phyloP scores from a whole-genome alignment of 1,140 invertebrate species.

The Cheumatopsyche charites region DNA sequence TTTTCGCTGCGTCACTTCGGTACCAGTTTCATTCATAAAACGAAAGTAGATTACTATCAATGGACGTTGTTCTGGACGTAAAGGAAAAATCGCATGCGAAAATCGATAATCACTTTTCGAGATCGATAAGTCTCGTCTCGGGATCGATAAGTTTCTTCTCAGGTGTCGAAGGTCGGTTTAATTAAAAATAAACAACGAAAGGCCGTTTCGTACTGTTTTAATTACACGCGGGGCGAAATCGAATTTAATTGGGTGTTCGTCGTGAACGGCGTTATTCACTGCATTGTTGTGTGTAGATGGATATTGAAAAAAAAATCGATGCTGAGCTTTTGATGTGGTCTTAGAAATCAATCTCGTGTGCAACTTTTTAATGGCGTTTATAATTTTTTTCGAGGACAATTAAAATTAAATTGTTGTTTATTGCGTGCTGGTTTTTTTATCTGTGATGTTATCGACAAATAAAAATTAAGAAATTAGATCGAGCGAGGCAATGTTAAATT shows the following conservation, averaged over 20 bases:
- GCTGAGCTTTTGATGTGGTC: background rate
- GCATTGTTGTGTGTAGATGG: background rate
- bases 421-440: conserved; percentile 4
- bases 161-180: conserved; percentile 10
- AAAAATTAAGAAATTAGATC: conserved; percentile 23
- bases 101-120: background rate
- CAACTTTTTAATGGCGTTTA: background rate
- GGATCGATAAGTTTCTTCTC: conserved; percentile 4
- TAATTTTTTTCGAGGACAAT: conserved; percentile 3
- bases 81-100: conserved; percentile 1
- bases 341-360: conserved; percentile 11
- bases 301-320: background rate
- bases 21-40: conserved; percentile 34
- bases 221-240: conserved; percentile 18
- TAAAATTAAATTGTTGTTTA: conserved; percentile 24
- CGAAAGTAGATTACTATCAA: conserved; percentile 32
- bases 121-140: background rate
- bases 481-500: background rate
- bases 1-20: conserved; percentile 30
- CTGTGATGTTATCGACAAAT: background rate
- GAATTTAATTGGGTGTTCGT: conserved; percentile 17
- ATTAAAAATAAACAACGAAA: background rate
- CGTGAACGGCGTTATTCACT: background rate
- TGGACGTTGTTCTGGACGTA: background rate
- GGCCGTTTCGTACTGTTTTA: background rate